Evolutionary conservation across 2,888 invertebrate genomes (phyloP), one percentile per base, ranked within the genome.

Genomic region (Drosophila kuntzei): DNA sequence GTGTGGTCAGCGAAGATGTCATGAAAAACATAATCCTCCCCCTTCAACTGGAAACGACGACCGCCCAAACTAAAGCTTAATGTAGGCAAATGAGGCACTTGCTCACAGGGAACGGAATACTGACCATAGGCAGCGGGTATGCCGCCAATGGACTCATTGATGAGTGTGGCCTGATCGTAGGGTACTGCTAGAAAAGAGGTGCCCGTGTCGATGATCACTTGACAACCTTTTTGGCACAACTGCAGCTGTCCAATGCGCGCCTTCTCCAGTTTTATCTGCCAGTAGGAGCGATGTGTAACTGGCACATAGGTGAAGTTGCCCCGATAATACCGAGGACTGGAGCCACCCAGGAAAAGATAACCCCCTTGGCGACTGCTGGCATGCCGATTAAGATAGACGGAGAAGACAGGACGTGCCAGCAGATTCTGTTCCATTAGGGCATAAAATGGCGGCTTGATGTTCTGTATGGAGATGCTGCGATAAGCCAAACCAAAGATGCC

Each of bases 141-240:
- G 18, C 95, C 97, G 22, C 97, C 97, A 75, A 97, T 95, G 37
- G 94, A 94, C 89, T 95, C 93, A 92, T 99, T 98, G 43, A 99
- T 95, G 14, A 93, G 93, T 53, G 93, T 93, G 70, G 98, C 93
- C 92, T 98, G 98, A 0, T 92, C 93, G 36, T 94, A 90, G 34
- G 99, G 99, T 43, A 98, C 98, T 71, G 97, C 98, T 87, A 99
- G 95, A 68, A 99, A 95, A 62, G 98, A 98, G 74, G 99, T 99
- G 84, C 98, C 98, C 49, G 86, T 86, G 14, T 86, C 86, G 14
- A 86, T 79, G 36, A 89, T 87, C 5, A 76, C 89, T 43, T 89
- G 70, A 7, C 85, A 86, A 25, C 85, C 89, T 0, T 53, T 5
- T 29, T 57, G 59, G 18, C 85, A 86, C 8, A 86, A 20, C 7